phyloP scores from a whole-genome alignment of 2,888 invertebrate genomes.

The Allolobophora icterica region DNA sequence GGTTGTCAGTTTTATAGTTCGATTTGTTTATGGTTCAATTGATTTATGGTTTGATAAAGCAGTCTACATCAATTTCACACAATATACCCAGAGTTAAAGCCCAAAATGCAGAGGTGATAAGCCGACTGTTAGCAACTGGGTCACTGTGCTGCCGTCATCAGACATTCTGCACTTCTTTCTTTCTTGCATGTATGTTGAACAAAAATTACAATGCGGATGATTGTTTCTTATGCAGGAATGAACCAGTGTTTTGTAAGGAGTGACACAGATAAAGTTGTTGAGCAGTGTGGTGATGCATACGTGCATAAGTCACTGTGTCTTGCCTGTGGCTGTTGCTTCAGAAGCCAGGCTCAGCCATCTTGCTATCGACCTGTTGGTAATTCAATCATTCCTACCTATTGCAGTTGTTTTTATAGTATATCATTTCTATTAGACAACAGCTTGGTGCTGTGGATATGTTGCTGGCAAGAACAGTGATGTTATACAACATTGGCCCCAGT shows the following conservation, averaged over 20 bases:
- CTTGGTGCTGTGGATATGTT: too few relatives aligned
- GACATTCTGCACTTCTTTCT: neutral
- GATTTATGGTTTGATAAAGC: neutral
- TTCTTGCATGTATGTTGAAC: neutral
- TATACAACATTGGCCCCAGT: neutral
- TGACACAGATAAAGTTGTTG: neutral
- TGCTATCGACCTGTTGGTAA: constrained; percentile 17
- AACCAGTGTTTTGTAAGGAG: neutral
- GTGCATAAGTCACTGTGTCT: constrained; percentile 4
- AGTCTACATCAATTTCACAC: neutral
- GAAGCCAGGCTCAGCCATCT: neutral
- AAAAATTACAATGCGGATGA: neutral
- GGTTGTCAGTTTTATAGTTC: neutral
- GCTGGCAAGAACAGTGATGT: neutral
- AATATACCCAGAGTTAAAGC: neutral
- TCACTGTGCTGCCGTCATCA: neutral
- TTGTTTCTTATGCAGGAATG: neutral
- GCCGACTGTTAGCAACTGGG: neutral
- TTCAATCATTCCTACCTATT: neutral
- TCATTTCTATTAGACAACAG: too few relatives aligned
- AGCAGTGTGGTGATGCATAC: neutral
- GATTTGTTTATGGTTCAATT: too few relatives aligned
- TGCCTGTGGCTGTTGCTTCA: constrained; percentile 11
- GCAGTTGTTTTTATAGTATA: too few relatives aligned
- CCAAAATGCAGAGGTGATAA: neutral